A percentile compares a stretch with the other conserved stretches of the same genome.
phyloP scores from a whole-genome alignment of 2,888 invertebrate genomes.

The Macrophya annulata region DNA sequence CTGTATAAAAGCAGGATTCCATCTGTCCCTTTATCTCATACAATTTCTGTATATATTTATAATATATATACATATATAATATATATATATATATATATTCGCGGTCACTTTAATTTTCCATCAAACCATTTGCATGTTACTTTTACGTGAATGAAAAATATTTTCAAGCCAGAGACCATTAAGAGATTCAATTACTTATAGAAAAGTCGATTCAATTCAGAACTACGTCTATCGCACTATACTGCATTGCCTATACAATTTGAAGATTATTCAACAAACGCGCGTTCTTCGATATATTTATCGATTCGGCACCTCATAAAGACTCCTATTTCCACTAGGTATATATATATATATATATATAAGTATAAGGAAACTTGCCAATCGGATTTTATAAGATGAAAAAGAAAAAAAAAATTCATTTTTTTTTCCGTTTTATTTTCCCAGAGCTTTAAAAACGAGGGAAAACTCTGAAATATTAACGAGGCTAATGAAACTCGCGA shows the following conservation, averaged over 20 bases:
- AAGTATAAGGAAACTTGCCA: background rate
- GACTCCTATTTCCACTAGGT: background rate
- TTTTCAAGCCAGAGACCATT: slow-evolving; percentile 4
- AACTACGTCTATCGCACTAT: background rate
- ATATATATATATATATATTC: background rate
- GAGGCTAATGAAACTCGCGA: background rate
- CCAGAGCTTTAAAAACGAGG: background rate
- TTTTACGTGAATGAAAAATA: slow-evolving; percentile 4
- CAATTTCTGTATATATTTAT: background rate
- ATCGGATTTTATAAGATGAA: background rate
- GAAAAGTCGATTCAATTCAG: slow-evolving; percentile 10
- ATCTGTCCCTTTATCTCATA: slow-evolving; percentile 5
- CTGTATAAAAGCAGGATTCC: background rate
- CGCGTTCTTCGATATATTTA: background rate
- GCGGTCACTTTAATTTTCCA: slow-evolving; percentile 39
- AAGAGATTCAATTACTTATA: slow-evolving; percentile 35
- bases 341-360: too few species aligned
- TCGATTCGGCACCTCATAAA: background rate
- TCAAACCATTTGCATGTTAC: slow-evolving; percentile 37
- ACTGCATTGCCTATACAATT: background rate
- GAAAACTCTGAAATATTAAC: background rate
- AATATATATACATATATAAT: background rate
- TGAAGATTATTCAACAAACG: slow-evolving; percentile 23
- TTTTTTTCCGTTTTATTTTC: too few species aligned
- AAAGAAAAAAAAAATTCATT: background rate